Base-by-base conservation (phyloP, 1,140 invertebrate species). In the Drosophila azteca region DNA sequence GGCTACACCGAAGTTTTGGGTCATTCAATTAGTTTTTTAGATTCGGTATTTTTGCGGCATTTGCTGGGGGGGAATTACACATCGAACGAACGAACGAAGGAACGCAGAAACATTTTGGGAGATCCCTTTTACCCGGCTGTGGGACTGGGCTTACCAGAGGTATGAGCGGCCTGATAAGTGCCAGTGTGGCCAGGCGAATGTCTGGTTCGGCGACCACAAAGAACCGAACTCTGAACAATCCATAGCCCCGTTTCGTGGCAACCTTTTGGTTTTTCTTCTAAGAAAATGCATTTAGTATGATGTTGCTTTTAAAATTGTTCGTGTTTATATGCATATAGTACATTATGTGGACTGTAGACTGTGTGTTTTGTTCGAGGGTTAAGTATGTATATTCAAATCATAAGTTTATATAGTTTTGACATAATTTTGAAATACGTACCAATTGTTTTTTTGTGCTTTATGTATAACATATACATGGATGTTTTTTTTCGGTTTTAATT, bases 391-490 rank as follows among this genome's bases (percentile, higher is more conserved):
- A 50, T 13, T 48, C 2, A 85, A 85, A 85, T 64, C n/a, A 87
- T 55, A 87, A 75, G 20, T 55, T 24, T 61, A 75, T 71, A 62
- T 65, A 87, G 52, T 62, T 39, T 13, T 68, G 45, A 74, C 63
- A 77, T 75, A 90, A 90, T 90, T 90, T 90, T 90, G 84, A 90
- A 90, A 90, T 90, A 90, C 89, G 57, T 90, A 90, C 89, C 89
- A 90, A 90, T 90, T 76, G 61, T 70, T 77, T 72, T n/a, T 70
- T 61, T 87, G 84, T 82, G 89, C 80, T 90, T 58, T 53, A 78
- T 87, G 59, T 78, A 62, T 81, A 81, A 75, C 53, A 73, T 74
- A 81, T 74, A 51, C 65, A 57, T 55, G 61, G 46, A 51, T 59
- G n/a, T 22, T 77, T 46, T 62, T 69, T 55, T 50, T 55, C 43